Conservation (phyloP, 2,888 invertebrate species). For the Amaurobius ferox region DNA sequence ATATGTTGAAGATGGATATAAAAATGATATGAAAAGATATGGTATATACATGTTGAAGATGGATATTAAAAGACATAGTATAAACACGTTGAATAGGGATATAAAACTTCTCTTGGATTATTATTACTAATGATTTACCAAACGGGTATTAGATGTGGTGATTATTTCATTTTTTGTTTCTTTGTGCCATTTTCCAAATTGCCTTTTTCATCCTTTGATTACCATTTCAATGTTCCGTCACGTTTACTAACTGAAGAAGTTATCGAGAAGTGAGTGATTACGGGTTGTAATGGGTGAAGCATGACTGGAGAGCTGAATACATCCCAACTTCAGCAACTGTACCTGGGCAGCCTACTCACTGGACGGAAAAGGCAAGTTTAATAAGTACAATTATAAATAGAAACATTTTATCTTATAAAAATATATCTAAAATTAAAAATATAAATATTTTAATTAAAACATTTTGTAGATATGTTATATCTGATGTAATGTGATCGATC, state of each 20-base stretch:
- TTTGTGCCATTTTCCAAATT: neutral
- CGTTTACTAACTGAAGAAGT: neutral
- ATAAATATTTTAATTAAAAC: no score
- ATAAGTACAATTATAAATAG: no score
- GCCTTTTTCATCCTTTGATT: neutral
- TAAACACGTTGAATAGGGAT: no score
- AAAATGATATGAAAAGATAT: no score
- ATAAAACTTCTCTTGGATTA: neutral
- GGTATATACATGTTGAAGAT: no score
- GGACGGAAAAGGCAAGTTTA: constrained; percentile 77
- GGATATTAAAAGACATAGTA: no score
- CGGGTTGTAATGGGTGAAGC: neutral
- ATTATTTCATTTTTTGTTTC: neutral
- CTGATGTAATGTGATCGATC: no score
- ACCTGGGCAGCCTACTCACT: constrained; percentile 77
- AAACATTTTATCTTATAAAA: no score
- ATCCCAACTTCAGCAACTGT: constrained; percentile 77
- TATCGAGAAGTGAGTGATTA: neutral
- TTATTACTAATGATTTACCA: neutral
- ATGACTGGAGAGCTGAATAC: constrained; percentile 76
- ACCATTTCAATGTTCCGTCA: neutral
- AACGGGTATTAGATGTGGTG: neutral
- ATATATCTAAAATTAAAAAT: no score
- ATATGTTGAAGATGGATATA: no score
- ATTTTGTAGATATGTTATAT: no score